Percentiles rank a stretch among this genome's conserved stretches.
Conservation (phyloP, 2,113 vertebrate genomes). For the Oreochromis spilurus region DNA sequence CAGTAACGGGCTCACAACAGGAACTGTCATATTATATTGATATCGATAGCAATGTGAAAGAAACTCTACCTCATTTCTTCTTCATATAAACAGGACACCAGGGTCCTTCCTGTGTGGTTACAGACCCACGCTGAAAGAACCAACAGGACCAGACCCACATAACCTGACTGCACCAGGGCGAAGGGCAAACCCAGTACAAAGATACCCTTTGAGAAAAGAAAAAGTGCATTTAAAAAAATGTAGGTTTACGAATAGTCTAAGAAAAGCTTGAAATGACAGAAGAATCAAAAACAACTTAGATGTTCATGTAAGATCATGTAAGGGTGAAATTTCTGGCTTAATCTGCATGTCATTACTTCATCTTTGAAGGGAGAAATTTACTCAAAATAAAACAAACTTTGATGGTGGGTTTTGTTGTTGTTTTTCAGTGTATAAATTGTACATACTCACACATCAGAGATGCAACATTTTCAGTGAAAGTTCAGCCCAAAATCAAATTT, state of each 20-base stretch:
- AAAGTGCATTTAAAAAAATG: neutral
- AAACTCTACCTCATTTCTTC: constrained; percentile 58
- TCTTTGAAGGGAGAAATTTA: neutral
- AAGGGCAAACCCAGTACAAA: constrained; percentile 78
- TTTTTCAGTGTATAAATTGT: neutral
- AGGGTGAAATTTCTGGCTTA: neutral
- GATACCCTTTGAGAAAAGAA: constrained; percentile 66
- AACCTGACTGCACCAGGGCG: constrained; percentile 75
- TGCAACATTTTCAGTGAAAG: neutral
- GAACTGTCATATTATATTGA: neutral
- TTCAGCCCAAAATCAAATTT: neutral
- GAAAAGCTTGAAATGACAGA: neutral
- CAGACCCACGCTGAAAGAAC: constrained; percentile 72
- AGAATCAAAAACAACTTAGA: neutral
- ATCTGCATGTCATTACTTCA: neutral
- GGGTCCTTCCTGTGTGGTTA: constrained; percentile 78
- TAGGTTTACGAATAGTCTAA: neutral
- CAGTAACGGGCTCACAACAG: neutral
- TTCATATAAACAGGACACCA: constrained; percentile 75
- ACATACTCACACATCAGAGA: neutral
- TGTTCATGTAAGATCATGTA: neutral
- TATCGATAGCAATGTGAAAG: neutral
- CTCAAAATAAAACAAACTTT: neutral
- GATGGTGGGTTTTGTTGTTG: neutral
- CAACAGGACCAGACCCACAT: constrained; percentile 72